Evolutionary conservation across 2,113 vertebrate species (phyloP).

Genomic region (Formicarius rufipectus): DNA sequence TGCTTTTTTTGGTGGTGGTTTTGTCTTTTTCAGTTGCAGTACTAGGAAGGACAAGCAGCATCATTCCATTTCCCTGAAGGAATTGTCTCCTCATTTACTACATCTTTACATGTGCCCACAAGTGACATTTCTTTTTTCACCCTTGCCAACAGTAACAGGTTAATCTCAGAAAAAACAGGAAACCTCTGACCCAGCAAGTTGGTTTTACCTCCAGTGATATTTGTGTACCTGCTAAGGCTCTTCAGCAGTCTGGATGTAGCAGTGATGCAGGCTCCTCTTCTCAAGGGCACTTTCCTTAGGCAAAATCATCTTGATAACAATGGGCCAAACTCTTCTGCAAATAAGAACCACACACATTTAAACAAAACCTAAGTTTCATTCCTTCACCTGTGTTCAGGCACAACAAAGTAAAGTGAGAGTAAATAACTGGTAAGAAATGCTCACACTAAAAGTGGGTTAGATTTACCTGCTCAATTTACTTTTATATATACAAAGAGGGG

Average conservation of each 20-base stretch:
- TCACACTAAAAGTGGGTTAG: background rate
- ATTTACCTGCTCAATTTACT: background rate
- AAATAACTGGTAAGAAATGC: background rate
- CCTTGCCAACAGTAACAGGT: background rate
- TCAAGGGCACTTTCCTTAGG: background rate
- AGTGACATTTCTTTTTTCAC: background rate
- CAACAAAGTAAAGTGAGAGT: background rate
- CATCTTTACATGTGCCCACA: background rate
- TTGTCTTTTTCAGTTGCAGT: background rate
- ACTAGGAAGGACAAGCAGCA: background rate
- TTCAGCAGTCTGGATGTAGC: background rate
- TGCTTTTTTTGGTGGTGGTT: background rate
- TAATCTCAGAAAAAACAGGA: background rate
- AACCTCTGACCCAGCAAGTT: background rate
- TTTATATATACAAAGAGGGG: background rate
- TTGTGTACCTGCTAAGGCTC: background rate
- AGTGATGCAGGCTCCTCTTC: background rate
- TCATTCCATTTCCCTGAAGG: background rate
- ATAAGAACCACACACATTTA: background rate
- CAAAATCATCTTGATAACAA: background rate
- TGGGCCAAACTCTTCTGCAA: background rate
- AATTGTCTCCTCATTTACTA: background rate
- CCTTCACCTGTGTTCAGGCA: background rate
- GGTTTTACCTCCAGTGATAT: background rate
- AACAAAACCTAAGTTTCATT: background rate